phyloP scores from a whole-genome alignment of 35 echinoderm and acorn worm genomes.

The Strongylocentrotus purpuratus region DNA sequence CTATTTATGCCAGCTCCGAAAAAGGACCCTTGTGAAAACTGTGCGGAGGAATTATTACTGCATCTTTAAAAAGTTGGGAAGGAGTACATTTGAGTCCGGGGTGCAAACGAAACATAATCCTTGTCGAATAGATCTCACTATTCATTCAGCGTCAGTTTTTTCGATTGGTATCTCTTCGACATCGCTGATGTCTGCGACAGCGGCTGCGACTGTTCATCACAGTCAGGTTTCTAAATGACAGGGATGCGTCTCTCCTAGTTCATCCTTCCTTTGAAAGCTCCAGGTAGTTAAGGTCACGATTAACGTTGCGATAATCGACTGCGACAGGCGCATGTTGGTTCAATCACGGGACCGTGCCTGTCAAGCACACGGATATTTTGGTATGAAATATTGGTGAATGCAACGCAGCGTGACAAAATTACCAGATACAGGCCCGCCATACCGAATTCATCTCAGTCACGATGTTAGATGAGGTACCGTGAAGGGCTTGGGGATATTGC shows the following conservation, averaged over 20 bases:
- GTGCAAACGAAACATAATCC: neutral
- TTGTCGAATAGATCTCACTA: neutral
- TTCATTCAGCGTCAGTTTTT: neutral
- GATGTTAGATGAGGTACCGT: neutral
- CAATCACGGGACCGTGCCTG: slow-evolving; percentile 7
- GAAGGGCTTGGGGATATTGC: neutral
- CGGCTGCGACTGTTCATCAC: neutral
- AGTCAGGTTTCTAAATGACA: too few relatives aligned
- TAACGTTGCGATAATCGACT: slow-evolving; percentile 15
- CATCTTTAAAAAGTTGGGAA: neutral
- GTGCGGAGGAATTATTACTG: neutral
- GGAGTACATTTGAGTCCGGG: neutral
- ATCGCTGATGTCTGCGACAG: neutral
- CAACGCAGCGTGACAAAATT: slow-evolving; percentile 8
- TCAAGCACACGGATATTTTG: slow-evolving; percentile 12
- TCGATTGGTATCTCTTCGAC: neutral
- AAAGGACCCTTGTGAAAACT: neutral
- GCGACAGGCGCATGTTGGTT: slow-evolving; percentile 33
- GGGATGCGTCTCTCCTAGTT: neutral
- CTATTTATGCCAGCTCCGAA: neutral
- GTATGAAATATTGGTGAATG: slow-evolving; percentile 26
- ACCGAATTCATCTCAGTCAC: neutral
- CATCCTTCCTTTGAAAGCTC: neutral
- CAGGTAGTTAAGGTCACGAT: slow-evolving; percentile 17
- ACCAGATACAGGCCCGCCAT: neutral